Base-by-base conservation (phyloP, 2,797 vertebrate genomes). In the Eremophila alpestris region DNA sequence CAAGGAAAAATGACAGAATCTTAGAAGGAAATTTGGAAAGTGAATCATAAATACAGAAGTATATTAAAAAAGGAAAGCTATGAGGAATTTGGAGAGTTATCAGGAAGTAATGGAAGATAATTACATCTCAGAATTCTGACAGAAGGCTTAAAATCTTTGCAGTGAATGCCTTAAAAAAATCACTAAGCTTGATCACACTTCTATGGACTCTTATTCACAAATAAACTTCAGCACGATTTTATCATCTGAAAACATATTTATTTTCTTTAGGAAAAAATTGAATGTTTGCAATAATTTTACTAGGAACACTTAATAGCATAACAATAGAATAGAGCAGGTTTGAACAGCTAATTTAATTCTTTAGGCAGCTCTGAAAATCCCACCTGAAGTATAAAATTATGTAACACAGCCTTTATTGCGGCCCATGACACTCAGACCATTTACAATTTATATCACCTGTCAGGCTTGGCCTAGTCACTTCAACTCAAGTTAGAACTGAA, bases 371-470 rank as follows among this genome's bases (percentile, higher is more conserved):
- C 87, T 83, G 76, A 94, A 83, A 88, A 91, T 88, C 89, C 65
- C 89, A 38, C 11, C 63, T 0, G 4, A 81, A 76, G 34, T 79
- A 63, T 95, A 90, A 91, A 90, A 93, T 76, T 63, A 91, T 41
- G 30, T 93, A 94, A 92, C 46, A 30, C 11, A 73, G 68, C 32
- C 71, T 91, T 96, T 96, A 92, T 32, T 76, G 45, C 3, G 0
- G 84, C 77, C 79, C 36, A 5, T 32, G 92, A 91, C 83, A 70
- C 91, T 79, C 55, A 41, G 89, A 59, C 82, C 82, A 79, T 90
- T 90, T 93, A 93, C 11, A 87, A 92, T 91, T 96, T 95, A 96
- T 92, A 88, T 63, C 48, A 82, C 73, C 91, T 88, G 84, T 90
- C 94, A 96, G 93, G 56, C 55, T 86, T 87, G 83, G 87, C 87